A percentile compares a stretch with the other conserved stretches of the same genome.
Conservation (phyloP, 2,888 invertebrate genomes). For the Plagiodera versicolora region DNA sequence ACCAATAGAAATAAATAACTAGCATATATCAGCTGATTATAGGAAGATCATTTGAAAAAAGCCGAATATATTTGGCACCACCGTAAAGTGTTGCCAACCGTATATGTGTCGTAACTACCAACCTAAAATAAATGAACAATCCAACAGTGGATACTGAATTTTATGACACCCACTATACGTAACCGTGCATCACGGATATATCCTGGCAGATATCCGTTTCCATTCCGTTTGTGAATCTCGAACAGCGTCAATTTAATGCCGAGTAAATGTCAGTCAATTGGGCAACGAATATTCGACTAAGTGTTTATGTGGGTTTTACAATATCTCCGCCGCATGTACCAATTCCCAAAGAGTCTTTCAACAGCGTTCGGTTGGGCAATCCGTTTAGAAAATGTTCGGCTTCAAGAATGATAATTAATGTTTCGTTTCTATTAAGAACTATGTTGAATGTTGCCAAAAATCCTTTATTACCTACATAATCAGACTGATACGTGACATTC, state of each 20-base stretch:
- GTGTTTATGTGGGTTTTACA: conserved; percentile 34
- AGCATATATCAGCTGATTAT: too few species aligned
- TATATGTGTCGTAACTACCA: too few species aligned
- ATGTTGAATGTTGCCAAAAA: neutral
- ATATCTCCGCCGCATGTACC: conserved; percentile 32
- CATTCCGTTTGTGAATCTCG: neutral
- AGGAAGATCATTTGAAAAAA: too few species aligned
- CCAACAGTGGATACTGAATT: too few species aligned
- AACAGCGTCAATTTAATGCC: conserved; percentile 2
- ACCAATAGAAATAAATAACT: too few species aligned
- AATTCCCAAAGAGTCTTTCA: conserved; percentile 31
- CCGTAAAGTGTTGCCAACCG: too few species aligned
- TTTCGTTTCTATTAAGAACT: conserved; percentile 17
- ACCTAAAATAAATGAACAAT: too few species aligned
- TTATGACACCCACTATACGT: too few species aligned
- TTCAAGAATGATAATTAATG: conserved; percentile 29
- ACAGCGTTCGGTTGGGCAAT: conserved; percentile 32
- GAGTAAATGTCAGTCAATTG: conserved; percentile 23
- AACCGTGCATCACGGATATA: too few species aligned
- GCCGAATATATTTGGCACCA: too few species aligned
- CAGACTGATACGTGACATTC: too few species aligned
- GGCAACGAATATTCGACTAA: conserved; percentile 32
- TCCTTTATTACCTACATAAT: neutral
- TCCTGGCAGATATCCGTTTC: neutral
- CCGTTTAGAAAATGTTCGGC: conserved; percentile 35